These are phyloP conservation scores for Neuroterus valhalla DNA, from an alignment of 1,140 invertebrate species.

Conservation along the genomic window DNA sequence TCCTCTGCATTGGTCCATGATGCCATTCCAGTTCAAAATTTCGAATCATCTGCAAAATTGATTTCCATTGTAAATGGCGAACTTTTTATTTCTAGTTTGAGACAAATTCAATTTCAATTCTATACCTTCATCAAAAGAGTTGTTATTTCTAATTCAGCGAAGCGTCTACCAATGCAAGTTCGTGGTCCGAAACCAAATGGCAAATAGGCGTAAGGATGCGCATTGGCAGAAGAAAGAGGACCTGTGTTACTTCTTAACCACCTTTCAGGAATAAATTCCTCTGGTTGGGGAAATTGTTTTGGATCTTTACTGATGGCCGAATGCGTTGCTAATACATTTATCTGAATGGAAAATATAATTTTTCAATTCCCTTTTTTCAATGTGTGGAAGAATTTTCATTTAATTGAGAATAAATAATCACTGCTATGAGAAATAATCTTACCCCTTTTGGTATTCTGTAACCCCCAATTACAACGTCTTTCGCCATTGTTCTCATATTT, in stretches of 20 bases:
- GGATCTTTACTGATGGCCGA: constrained; percentile 65
- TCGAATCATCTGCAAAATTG: constrained; percentile 59
- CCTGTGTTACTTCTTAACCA: constrained; percentile 70
- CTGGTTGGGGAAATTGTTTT: constrained; percentile 71
- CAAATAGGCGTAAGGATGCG: constrained; percentile 79
- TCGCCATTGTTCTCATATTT: constrained; percentile 69
- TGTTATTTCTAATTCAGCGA: constrained; percentile 73
- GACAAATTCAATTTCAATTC: not conserved
- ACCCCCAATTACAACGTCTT: constrained; percentile 68
- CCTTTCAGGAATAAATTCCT: constrained; percentile 72
- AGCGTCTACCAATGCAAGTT: constrained; percentile 70
- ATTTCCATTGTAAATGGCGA: not conserved
- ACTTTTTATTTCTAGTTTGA: not conserved
- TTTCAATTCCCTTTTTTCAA: not conserved
- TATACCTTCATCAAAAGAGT: constrained; percentile 66
- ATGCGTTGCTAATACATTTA: constrained; percentile 71
- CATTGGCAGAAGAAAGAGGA: constrained; percentile 60
- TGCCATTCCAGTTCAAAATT: constrained; percentile 69
- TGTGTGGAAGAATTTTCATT: too few species aligned
- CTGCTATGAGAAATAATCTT: constrained; percentile 42
- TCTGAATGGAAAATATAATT: constrained; percentile 58
- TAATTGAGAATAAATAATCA: too few species aligned
- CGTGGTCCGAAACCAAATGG: constrained; percentile 80
- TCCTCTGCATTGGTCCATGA: constrained; percentile 58
- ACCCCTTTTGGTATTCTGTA: constrained; percentile 74